phyloP scores from a whole-genome alignment of 1,140 invertebrate species.

The Papilio dardanus region DNA sequence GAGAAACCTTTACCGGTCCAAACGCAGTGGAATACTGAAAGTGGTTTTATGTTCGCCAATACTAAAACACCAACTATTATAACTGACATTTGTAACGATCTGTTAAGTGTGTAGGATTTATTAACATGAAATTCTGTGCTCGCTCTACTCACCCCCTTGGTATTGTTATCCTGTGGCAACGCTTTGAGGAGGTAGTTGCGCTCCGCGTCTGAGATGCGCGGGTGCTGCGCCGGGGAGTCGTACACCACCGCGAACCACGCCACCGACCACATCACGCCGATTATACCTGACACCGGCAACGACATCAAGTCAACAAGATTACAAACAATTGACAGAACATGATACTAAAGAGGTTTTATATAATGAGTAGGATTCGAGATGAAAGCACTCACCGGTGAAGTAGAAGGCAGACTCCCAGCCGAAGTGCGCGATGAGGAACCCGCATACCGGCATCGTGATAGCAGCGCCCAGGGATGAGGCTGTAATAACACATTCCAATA shows the following conservation, averaged over 20 bases:
- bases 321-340: no score
- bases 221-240: constrained; percentile 93
- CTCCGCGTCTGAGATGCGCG: constrained; percentile 92
- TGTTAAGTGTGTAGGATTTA: no score
- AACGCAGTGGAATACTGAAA: background rate
- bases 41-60: background rate
- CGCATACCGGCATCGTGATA: constrained; percentile 91
- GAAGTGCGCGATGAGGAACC: constrained; percentile 89
- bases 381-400: constrained; percentile 85
- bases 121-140: no score
- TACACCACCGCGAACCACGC: constrained; percentile 93
- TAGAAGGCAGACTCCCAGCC: constrained; percentile 95
- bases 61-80: background rate
- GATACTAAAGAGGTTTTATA: no score
- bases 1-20: background rate
- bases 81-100: no score
- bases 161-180: constrained; percentile 84
- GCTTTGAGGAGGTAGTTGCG: constrained; percentile 90
- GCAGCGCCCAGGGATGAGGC: constrained; percentile 92
- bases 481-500: constrained; percentile 64
- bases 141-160: constrained; percentile 80
- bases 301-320: background rate
- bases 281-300: constrained; percentile 68
- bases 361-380: background rate
- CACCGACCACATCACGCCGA: constrained; percentile 92